Evolutionary conservation across 2,113 vertebrate genomes (phyloP).

Genomic region (Aptenodytes forsteri): DNA sequence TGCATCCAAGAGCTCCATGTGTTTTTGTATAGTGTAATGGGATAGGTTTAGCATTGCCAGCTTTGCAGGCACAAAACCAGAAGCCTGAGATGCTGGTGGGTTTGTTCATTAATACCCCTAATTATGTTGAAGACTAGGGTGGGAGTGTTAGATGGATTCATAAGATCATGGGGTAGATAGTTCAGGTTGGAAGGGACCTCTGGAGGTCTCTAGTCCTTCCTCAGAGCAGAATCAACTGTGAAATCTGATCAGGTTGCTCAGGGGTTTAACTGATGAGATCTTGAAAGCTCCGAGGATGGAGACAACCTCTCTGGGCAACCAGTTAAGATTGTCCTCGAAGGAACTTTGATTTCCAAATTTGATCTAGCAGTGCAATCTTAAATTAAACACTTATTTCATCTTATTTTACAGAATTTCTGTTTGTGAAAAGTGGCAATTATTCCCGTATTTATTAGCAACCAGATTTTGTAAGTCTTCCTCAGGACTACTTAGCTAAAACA

Average conservation of each 20-base stretch:
- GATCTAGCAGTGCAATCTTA: neutral
- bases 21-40: neutral
- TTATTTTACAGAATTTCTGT: neutral
- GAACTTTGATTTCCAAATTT: neutral
- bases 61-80: neutral
- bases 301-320: neutral
- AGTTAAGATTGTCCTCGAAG: neutral
- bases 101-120: neutral
- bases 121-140: neutral
- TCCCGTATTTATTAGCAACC: neutral
- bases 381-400: neutral
- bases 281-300: neutral
- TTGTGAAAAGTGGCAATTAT: neutral
- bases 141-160: neutral
- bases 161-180: neutral
- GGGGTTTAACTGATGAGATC: neutral
- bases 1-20: accelerated
- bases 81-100: neutral
- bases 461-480: neutral
- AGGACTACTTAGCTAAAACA: neutral
- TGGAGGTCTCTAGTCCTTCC: neutral
- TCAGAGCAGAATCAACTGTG: neutral
- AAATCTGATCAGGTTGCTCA: neutral
- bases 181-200: neutral
- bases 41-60: neutral